These are phyloP conservation scores for Okamejei kenojei DNA, from an alignment of 2,797 vertebrate genomes.

Conservation along the genomic window DNA sequence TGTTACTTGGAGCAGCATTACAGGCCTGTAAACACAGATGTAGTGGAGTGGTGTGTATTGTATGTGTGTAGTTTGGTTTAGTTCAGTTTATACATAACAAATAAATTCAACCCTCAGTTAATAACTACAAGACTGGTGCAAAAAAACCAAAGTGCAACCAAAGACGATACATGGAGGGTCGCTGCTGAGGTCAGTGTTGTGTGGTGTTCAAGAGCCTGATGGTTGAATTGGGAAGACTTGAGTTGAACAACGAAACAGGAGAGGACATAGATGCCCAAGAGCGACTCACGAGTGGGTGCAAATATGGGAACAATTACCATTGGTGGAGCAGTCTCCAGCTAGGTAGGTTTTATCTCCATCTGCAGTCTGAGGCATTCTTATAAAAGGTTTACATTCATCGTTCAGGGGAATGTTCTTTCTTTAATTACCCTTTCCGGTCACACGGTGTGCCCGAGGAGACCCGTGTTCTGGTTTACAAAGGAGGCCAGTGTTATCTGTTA, in stretches of 20 bases:
- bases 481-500: not conserved
- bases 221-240: not conserved
- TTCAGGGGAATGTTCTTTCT: not conserved
- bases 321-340: not conserved
- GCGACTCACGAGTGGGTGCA: not conserved
- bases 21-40: not conserved
- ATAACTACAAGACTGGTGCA: too few relatives aligned
- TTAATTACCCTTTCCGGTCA: constrained; percentile 23
- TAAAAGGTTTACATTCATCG: not conserved
- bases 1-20: too few relatives aligned
- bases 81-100: too few relatives aligned
- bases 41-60: not conserved
- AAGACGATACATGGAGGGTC: too few relatives aligned
- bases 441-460: not conserved
- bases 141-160: too few relatives aligned
- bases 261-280: not conserved
- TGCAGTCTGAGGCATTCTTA: not conserved
- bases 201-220: too few relatives aligned
- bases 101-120: too few relatives aligned
- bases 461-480: not conserved
- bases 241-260: not conserved
- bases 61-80: too few relatives aligned
- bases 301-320: constrained; percentile 30
- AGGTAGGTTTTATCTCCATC: not conserved
- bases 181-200: too few relatives aligned